These are phyloP conservation scores for Pimephales promelas DNA, from an alignment of 2,113 vertebrate genomes.

Conservation along the genomic window DNA sequence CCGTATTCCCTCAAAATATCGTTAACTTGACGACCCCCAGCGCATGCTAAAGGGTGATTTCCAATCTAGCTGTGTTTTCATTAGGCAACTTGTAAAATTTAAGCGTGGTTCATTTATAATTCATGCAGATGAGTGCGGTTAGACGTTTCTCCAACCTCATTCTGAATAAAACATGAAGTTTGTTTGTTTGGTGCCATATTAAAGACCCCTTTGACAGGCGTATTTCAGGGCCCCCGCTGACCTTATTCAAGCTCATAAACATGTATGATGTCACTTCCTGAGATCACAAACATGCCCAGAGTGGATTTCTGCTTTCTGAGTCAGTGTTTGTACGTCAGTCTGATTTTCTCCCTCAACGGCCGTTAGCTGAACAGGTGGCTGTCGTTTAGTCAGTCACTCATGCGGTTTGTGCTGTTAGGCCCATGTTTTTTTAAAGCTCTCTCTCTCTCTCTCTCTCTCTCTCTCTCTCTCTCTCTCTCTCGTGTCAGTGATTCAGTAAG, in stretches of 20 bases:
- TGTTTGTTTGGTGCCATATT: neutral
- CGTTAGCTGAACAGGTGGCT: conserved; percentile 21
- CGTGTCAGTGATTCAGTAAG: conserved; percentile 5
- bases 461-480: neutral
- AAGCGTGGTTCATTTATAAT: neutral
- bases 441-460: too few relatives aligned
- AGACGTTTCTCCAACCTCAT: neutral
- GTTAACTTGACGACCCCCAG: neutral
- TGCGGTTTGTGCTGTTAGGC: conserved; percentile 10
- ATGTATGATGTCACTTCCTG: conserved; percentile 31
- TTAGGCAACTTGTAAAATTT: neutral
- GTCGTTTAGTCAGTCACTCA: conserved; percentile 20
- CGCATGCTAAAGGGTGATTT: neutral
- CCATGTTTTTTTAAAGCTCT: neutral
- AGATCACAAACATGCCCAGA: conserved; percentile 13
- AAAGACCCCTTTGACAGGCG: neutral
- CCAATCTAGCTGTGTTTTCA: neutral
- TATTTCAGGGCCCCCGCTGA: neutral
- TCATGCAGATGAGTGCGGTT: conserved; percentile 5
- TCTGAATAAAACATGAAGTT: conserved; percentile 24
- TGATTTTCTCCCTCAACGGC: neutral
- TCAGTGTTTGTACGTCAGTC: conserved; percentile 1
- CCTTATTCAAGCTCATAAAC: neutral
- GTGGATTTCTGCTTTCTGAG: conserved; percentile 25
- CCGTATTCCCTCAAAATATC: neutral